Conservation (phyloP, 2,113 vertebrate species). For the Furnarius figulus region DNA sequence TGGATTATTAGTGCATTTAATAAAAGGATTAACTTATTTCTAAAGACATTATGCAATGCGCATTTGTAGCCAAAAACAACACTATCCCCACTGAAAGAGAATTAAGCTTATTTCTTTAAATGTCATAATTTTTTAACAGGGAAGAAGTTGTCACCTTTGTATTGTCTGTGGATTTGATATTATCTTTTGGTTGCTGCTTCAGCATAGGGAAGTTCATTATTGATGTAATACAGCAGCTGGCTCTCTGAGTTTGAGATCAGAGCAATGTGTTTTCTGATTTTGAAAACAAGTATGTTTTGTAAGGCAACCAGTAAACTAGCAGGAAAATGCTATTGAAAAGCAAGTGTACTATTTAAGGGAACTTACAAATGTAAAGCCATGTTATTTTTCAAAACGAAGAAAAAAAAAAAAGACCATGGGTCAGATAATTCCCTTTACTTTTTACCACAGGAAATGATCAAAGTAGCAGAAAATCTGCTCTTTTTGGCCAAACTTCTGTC, state of each 20-base stretch:
- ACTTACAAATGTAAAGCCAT: slow-evolving; percentile 40
- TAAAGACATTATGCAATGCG: slow-evolving; percentile 35
- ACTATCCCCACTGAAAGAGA: not conserved
- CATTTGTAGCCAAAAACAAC: slow-evolving; percentile 12
- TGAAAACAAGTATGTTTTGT: not conserved
- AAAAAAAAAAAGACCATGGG: slow-evolving; percentile 38
- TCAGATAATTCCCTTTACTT: slow-evolving; percentile 68
- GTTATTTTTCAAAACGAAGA: slow-evolving; percentile 62
- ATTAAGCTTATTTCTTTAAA: slow-evolving; percentile 13
- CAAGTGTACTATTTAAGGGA: not conserved
- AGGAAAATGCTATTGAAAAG: slow-evolving; percentile 8
- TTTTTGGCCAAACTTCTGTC: slow-evolving; percentile 70
- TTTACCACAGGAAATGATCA: slow-evolving; percentile 73
- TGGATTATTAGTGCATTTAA: not conserved
- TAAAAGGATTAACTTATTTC: slow-evolving; percentile 35
- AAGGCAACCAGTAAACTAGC: slow-evolving; percentile 1
- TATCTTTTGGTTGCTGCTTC: not conserved
- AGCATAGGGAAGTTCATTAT: not conserved
- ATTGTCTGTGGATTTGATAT: not conserved
- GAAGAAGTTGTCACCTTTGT: not conserved
- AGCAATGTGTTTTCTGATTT: not conserved
- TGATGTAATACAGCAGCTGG: not conserved
- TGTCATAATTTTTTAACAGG: not conserved
- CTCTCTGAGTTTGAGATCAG: not conserved
- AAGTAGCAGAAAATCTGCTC: slow-evolving; percentile 73